These are phyloP conservation scores for Zapus hudsonius DNA, from an alignment of 2,113 vertebrate species.

Conservation along the genomic window DNA sequence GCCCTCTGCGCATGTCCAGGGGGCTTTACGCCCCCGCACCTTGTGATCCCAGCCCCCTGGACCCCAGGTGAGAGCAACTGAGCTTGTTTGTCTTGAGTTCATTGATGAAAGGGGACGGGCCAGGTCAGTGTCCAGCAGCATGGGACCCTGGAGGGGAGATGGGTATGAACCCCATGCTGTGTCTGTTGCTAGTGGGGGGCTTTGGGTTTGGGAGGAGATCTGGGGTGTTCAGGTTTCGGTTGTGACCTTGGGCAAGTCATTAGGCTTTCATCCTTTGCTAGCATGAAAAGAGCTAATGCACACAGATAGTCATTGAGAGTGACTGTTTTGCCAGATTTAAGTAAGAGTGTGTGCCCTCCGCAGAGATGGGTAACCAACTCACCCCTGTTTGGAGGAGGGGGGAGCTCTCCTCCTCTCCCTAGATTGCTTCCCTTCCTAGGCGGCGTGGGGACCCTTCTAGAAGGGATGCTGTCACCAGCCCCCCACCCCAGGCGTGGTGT, in stretches of 20 bases:
- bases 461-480: not conserved
- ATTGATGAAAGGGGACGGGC: too few relatives aligned
- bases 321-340: not conserved
- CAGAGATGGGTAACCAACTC: not conserved
- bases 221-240: not conserved
- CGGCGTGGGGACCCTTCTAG: too few relatives aligned
- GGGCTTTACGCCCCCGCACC: not conserved
- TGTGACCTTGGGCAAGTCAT: not conserved
- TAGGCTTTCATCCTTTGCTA: not conserved
- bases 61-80: not conserved
- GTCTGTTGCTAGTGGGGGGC: fast-evolving
- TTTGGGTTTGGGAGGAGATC: not conserved
- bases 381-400: not conserved
- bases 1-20: fast-evolving
- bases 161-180: not conserved
- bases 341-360: not conserved
- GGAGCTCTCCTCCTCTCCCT: not conserved
- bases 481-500: too few relatives aligned
- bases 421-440: not conserved
- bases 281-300: not conserved
- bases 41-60: not conserved
- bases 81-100: too few relatives aligned
- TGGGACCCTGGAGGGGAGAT: too few relatives aligned
- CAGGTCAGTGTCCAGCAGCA: not conserved
- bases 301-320: not conserved